Percentiles rank a stretch among this genome's conserved stretches.
Evolutionary conservation across 2,797 vertebrate species (phyloP).

Genomic region (Hypotaenidia philippensis): DNA sequence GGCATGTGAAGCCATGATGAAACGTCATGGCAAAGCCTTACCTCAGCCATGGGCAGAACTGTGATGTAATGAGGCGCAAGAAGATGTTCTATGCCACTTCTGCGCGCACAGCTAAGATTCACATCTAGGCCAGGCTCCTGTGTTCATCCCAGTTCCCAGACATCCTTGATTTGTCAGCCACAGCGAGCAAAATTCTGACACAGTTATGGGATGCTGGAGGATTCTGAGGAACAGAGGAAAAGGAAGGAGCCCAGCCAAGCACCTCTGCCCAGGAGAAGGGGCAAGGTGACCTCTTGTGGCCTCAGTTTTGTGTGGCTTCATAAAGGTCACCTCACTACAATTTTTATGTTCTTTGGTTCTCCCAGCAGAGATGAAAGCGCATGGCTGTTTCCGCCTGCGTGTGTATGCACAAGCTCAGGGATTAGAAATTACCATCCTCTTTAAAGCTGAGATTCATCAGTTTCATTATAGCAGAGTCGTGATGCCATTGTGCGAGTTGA

Average conservation of each 20-base stretch:
- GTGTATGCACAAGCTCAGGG: not conserved
- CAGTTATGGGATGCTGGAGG: not conserved
- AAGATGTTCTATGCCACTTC: not conserved
- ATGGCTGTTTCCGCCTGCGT: not conserved
- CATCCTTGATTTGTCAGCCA: not conserved
- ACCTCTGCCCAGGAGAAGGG: not conserved
- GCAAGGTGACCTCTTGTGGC: conserved; percentile 37
- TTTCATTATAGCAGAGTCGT: not conserved
- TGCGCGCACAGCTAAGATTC: not conserved
- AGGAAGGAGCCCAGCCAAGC: not conserved
- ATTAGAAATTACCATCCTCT: not conserved
- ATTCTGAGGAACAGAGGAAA: not conserved
- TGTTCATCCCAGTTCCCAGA: not conserved
- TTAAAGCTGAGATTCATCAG: conserved; percentile 17
- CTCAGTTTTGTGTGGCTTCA: not conserved
- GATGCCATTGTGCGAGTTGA: not conserved
- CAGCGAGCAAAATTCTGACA: not conserved
- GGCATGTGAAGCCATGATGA: not conserved
- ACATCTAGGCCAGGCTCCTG: not conserved
- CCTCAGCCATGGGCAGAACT: not conserved
- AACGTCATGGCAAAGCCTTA: not conserved
- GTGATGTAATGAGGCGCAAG: not conserved
- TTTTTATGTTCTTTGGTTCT: not conserved
- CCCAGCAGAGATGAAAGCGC: not conserved
- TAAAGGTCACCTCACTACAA: not conserved